These are phyloP conservation scores for Drosophila algonquin DNA, from an alignment of 2,888 invertebrate species.

Conservation along the genomic window DNA sequence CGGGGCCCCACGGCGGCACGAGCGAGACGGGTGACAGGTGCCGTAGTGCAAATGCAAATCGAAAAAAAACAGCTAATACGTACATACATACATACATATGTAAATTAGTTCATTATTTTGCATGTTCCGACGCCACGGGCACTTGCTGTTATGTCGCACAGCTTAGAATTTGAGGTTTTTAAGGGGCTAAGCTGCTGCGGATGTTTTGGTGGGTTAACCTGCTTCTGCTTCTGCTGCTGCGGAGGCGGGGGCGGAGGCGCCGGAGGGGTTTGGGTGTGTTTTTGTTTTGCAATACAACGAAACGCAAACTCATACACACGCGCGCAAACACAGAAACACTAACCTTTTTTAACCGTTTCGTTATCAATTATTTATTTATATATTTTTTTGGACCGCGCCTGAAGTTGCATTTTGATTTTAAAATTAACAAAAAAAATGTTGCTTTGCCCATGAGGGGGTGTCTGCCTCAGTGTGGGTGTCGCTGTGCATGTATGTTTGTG, in stretches of 20 bases:
- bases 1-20: not conserved
- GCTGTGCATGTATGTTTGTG: not conserved
- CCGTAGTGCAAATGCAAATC: not conserved
- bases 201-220: no score
- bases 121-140: conserved; percentile 4
- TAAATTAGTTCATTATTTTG: not conserved
- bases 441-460: conserved; percentile 12
- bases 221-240: no score
- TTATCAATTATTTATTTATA: not conserved
- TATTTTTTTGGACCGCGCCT: not conserved
- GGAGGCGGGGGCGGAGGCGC: no score
- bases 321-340: not conserved
- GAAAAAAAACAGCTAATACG: not conserved
- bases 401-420: conserved; percentile 1
- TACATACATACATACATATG: not conserved
- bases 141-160: conserved; percentile 24
- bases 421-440: not conserved
- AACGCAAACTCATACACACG: conserved; percentile 1
- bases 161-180: not conserved
- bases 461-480: not conserved
- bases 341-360: conserved; percentile 15
- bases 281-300: conserved; percentile 29
- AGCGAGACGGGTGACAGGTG: not conserved
- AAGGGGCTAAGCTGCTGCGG: no score
- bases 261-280: conserved; percentile 34